phyloP scores from a whole-genome alignment of 2,888 invertebrate species.

The Metellina segmentata region DNA sequence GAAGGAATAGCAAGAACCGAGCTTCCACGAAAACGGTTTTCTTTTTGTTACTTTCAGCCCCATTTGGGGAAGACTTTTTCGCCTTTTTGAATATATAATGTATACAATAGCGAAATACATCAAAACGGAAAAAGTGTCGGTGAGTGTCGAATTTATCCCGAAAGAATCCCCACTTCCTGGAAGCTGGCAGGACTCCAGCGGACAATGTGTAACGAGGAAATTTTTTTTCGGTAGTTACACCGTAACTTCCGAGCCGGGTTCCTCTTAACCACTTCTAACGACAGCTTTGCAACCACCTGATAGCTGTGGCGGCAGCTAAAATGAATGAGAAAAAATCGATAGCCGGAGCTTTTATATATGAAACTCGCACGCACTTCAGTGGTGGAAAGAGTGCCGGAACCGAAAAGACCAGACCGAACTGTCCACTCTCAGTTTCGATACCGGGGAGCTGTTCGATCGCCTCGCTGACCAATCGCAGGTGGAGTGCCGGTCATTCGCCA shows the following conservation, averaged over 20 bases:
- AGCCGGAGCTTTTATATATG: constrained; percentile 20
- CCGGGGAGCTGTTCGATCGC: constrained; percentile 11
- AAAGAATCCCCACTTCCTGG: background rate
- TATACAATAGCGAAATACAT: constrained; percentile 8
- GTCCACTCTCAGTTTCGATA: constrained; percentile 12
- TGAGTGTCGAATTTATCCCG: constrained; percentile 40
- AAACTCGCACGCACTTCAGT: constrained; percentile 45
- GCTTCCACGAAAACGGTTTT: constrained; percentile 18
- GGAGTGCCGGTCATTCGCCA: background rate
- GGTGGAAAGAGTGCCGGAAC: background rate
- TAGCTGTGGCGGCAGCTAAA: constrained; percentile 51
- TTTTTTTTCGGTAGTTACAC: constrained; percentile 46
- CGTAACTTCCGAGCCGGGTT: constrained; percentile 33
- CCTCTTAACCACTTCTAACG: constrained; percentile 56
- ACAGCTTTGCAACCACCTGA: constrained; percentile 65
- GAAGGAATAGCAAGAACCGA: background rate
- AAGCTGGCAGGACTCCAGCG: constrained; percentile 36
- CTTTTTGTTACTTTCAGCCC: background rate
- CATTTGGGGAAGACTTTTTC: constrained; percentile 6
- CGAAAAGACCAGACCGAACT: constrained; percentile 1
- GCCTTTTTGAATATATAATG: constrained; percentile 39
- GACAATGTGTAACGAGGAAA: background rate
- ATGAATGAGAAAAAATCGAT: constrained; percentile 69
- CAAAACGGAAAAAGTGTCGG: constrained; percentile 12
- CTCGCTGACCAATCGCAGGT: constrained; percentile 26